A percentile compares a stretch with the other conserved stretches of the same genome.
Evolutionary conservation across 2,113 vertebrate genomes (phyloP).

Genomic region (Centropristis striata): DNA sequence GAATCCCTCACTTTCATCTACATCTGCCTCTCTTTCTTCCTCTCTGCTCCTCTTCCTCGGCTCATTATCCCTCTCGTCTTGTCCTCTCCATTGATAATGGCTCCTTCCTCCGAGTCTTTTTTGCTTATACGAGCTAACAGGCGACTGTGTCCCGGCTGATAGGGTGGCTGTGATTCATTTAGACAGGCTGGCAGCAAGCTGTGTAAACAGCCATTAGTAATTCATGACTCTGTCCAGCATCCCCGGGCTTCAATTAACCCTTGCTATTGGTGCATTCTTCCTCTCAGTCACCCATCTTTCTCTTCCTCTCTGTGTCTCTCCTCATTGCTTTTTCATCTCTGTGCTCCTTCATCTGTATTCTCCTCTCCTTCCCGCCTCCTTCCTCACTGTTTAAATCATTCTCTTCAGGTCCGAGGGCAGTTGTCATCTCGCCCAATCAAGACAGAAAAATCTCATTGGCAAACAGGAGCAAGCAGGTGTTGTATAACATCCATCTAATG

Average conservation of each 20-base stretch:
- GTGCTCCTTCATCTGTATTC: conserved; percentile 51
- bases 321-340: conserved; percentile 51
- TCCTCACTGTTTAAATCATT: conserved; percentile 37
- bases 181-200: conserved; percentile 77
- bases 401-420: conserved; percentile 16
- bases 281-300: conserved; percentile 49
- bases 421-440: conserved; percentile 29
- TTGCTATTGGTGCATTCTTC: conserved; percentile 59
- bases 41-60: conserved; percentile 16
- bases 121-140: conserved; percentile 50
- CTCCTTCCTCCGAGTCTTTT: conserved; percentile 48
- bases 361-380: conserved; percentile 37
- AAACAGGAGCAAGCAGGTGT: conserved; percentile 43
- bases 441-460: conserved; percentile 2
- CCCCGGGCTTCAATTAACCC: conserved; percentile 83
- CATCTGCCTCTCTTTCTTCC: conserved; percentile 9
- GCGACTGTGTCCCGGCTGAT: conserved; percentile 65
- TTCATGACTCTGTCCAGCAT: conserved; percentile 80
- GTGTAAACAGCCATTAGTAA: conserved; percentile 86
- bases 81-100: conserved; percentile 47
- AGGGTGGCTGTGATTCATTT: conserved; percentile 78
- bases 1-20: conserved; percentile 28
- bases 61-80: conserved; percentile 52
- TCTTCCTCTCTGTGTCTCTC: conserved; percentile 38
- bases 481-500: conserved; percentile 13